Base-by-base conservation (phyloP, 2,797 vertebrate species). In the Myotis pilosus region DNA sequence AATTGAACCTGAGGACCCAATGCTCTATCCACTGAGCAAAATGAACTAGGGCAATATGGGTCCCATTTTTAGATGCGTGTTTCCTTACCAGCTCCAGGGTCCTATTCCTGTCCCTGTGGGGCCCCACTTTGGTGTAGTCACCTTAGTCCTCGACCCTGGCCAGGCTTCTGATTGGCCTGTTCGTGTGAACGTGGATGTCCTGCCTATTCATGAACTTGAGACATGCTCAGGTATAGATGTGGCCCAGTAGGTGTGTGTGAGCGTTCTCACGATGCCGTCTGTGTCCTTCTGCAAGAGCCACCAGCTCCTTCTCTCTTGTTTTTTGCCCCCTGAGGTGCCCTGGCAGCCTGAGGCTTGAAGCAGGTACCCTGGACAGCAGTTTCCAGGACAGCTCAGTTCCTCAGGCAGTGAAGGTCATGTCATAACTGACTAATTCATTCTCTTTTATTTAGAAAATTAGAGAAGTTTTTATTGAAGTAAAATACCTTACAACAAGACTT, bases 381-480 rank as follows among this genome's bases (percentile, higher is more conserved):
- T 90, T 71, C 36, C 62, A 92, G 38, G 90, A 66, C 51, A 94
- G 74, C 85, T 95, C 30, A 93, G 1, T 78, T 94, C 64, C 75
- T 94, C 22, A 64, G 36, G 33, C 83, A 69, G 44, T 68, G 80
- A 92, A 87, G 71, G 47, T 57, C 91, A 80, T 68, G 49, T 64
- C 66, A 80, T 33, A 60, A 94, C 68, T 75, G 49, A 64, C 16
- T 84, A 36, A 91, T 94, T 93, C 55, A 89, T 96, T 96, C 74
- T 84, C 71, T 94, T 94, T 92, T 64, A 84, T 93, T 96, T 91
- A 81, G 75, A 94, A 95, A 92, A 87, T 91, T 94, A 89, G 74
- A 71, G 60, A 87, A 71, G 15, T 88, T 93, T 93, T 91, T 89
- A 87, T 84, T 83, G 84, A 89, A 89, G 44, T 87, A 71, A 79